Evolutionary conservation across 2,797 vertebrate genomes (phyloP), one percentile per base, ranked within the genome.

Genomic region (Tamandua tetradactyla): DNA sequence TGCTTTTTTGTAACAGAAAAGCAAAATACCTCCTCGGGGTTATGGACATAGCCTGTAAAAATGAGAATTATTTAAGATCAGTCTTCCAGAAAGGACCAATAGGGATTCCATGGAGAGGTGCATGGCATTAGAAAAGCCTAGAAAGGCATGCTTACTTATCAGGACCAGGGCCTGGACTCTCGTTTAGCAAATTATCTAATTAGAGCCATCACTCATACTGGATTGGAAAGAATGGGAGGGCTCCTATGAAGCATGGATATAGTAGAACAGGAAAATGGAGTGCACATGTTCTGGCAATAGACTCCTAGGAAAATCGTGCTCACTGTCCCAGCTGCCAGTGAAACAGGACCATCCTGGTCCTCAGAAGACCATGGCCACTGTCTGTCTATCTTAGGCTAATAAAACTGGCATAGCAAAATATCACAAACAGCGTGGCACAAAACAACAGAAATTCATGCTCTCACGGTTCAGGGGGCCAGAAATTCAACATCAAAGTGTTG

Each of bases 31-130:
- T 57, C 7, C 9, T 86, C 2, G 0, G 17, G 32, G 4, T 83
- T 87, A 64, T 14, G 1, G 0, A 64, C 32, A 82, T 3, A 66
- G 14, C 17, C 68, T 74, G 12, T 62, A 64, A 82, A 52, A 89
- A 85, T 25, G 40, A n/a, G 40, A 74, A 79, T 94, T 62, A 83
- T 66, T 89, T 52, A 57, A 94, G 47, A 55, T 86, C 69, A 42
- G 1, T 71, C 86, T 91, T 44, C 55, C 64, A 71, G 47, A 47
- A 9, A 59, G 0, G 4, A 55, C 8, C 23, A 59, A 66, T 83
- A 93, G 52, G 44, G 22, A 64, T 35, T 27, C 57, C 11, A 4
- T 55, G 14, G 27, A 68, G 32, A 80, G 30, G 35, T 44, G 12
- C 55, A 35, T 59, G 32, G n/a, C 42, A 80, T 27, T 55, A 71